Base-by-base conservation (phyloP, 2,888 invertebrate species). In the Drosophila tripunctata region DNA sequence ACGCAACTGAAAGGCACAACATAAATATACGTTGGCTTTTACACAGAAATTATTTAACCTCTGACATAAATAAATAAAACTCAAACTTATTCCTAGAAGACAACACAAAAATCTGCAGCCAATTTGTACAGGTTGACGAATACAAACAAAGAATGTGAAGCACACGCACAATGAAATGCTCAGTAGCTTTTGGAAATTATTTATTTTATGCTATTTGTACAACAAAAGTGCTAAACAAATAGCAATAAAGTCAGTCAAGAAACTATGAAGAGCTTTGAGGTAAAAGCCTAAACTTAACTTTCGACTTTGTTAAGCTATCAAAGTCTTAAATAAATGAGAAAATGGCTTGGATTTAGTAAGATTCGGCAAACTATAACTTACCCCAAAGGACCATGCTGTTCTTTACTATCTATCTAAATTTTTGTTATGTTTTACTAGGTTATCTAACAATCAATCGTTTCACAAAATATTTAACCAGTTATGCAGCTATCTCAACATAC, bases 121-220 rank as follows among this genome's bases (percentile, higher is more conserved):
- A 38, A 64, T 31, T 33, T 45, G 65, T 2, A 52, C 44, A 57
- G 43, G 24, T 48, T 57, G 35, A 14, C 27, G n/a, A 57, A 19
- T 12, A 54, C 56, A 69, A 43, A 54, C 19, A 60, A 55, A 61
- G 27, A 21, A 50, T 38, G 48, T 22, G 31, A 41, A 50, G 8
- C 6, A 6, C 5, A 45, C 5, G 12, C 38, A 24, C 12, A 21
- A 40, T 4, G 12, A 12, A 40, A 35, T n/a, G 51, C 27, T 27
- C 10, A 78, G n/a, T n/a, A 48, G 17, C 31, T 45, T 31, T 27
- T 52, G 14, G 52, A 63, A 58, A n/a, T n/a, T 56, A 51, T 47
- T 57, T 38, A 66, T 51, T 66, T 55, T 17, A 56, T 38, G 8
- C 27, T 30, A 35, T 48, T 48, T 50, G 22, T 36, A 4, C 35